Evolutionary conservation across 1,140 invertebrate genomes (phyloP).

Genomic region (Acromyrmex heyeri): DNA sequence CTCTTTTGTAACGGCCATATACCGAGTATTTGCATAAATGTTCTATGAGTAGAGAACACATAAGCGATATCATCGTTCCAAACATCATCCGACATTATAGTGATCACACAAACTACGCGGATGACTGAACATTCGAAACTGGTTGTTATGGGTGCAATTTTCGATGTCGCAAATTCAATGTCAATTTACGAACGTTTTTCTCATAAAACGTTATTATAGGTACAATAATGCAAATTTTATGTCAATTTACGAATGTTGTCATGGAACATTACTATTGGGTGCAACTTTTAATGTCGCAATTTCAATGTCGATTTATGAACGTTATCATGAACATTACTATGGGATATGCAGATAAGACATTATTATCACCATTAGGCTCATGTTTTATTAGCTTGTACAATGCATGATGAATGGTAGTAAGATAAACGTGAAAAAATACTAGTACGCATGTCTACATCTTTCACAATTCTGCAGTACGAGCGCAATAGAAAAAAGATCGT

Average conservation of each 20-base stretch:
- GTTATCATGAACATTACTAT: neutral
- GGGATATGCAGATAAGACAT: neutral
- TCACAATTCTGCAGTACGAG: neutral
- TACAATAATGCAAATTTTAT: neutral
- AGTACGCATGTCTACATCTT: conserved; percentile 5
- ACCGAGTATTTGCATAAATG: conserved; percentile 15
- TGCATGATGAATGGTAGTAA: conserved; percentile 1
- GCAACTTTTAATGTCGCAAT: neutral
- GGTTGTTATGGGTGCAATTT: neutral
- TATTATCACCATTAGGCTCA: neutral
- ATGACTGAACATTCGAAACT: conserved; percentile 23
- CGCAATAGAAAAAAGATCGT: neutral
- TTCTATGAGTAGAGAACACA: conserved; percentile 39
- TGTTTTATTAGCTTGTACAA: conserved; percentile 22
- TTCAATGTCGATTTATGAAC: conserved; percentile 19
- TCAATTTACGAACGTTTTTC: conserved; percentile 9
- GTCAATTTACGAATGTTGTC: conserved; percentile 2
- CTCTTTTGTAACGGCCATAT: conserved; percentile 35
- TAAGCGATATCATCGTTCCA: conserved; percentile 48
- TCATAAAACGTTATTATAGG: neutral
- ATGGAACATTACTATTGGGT: neutral
- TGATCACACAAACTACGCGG: neutral
- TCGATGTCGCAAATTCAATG: neutral
- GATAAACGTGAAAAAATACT: conserved; percentile 9
- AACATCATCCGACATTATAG: conserved; percentile 25